Conservation (phyloP, 2,113 vertebrate genomes). For the Nannospalax galili region DNA sequence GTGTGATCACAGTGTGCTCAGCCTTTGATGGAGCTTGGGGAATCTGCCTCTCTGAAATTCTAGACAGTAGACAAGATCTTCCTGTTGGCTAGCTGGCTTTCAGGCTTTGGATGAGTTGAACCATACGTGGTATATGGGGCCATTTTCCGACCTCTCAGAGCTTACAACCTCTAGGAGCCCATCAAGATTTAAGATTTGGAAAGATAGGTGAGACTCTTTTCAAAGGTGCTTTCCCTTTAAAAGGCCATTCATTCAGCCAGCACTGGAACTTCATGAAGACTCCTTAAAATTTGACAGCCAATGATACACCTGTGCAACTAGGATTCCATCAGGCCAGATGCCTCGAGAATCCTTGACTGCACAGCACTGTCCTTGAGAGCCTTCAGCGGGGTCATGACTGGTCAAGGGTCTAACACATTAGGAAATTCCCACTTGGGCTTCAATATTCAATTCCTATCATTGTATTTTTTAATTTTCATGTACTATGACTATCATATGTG, state of each 20-base stretch:
- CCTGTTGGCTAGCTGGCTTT: neutral
- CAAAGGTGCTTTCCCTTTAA: neutral
- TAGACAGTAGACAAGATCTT: neutral
- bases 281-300: neutral
- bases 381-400: neutral
- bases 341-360: neutral
- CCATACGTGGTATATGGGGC: rapidly evolving
- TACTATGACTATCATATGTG: neutral
- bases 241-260: neutral
- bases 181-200: constrained; percentile 24
- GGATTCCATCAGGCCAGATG: neutral
- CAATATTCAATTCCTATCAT: neutral
- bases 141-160: neutral
- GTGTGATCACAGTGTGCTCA: neutral
- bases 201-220: neutral
- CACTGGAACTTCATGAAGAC: neutral
- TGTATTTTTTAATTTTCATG: neutral
- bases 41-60: neutral
- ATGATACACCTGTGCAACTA: neutral
- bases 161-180: neutral
- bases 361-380: neutral
- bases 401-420: neutral
- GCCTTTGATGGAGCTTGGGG: neutral
- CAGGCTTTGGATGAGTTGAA: neutral
- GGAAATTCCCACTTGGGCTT: neutral